phyloP scores from a whole-genome alignment of 92 coral and sea anemone species.

The Paragorgia papillata region DNA sequence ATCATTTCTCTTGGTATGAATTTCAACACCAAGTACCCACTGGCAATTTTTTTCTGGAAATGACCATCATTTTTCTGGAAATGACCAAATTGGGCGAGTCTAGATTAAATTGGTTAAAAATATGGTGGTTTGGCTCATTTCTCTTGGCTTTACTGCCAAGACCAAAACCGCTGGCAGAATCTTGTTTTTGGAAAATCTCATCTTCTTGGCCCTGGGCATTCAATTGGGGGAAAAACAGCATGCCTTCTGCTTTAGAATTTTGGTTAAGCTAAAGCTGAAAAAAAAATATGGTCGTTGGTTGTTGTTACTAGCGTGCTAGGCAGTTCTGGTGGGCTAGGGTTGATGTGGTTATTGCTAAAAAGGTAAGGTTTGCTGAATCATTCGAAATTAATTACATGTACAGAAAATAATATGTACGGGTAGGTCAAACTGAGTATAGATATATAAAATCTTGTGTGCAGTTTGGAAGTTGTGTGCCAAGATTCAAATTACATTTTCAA shows the following conservation, averaged over 20 bases:
- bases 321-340: not conserved
- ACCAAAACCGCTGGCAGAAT: conserved; percentile 22
- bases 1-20: not conserved
- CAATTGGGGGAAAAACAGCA: not conserved
- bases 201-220: not conserved
- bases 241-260: not conserved
- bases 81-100: not conserved
- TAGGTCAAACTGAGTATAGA: too few relatives aligned
- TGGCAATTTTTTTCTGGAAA: conserved; percentile 9
- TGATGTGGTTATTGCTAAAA: not conserved
- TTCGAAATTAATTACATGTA: not conserved
- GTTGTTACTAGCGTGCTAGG: not conserved
- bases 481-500: too few relatives aligned
- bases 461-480: too few relatives aligned
- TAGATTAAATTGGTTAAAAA: conserved; percentile 21
- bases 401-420: too few relatives aligned
- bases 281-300: not conserved
- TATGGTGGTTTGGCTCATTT: conserved; percentile 2
- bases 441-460: too few relatives aligned
- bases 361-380: not conserved
- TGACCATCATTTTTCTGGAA: too few relatives aligned
- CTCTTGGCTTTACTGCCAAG: conserved; percentile 21
- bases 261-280: not conserved
- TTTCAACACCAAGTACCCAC: not conserved
- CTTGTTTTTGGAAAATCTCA: not conserved